Evolutionary conservation across 53 echinoderm and acorn worm genomes (phyloP).

Genomic region (Patiria pectinifera): DNA sequence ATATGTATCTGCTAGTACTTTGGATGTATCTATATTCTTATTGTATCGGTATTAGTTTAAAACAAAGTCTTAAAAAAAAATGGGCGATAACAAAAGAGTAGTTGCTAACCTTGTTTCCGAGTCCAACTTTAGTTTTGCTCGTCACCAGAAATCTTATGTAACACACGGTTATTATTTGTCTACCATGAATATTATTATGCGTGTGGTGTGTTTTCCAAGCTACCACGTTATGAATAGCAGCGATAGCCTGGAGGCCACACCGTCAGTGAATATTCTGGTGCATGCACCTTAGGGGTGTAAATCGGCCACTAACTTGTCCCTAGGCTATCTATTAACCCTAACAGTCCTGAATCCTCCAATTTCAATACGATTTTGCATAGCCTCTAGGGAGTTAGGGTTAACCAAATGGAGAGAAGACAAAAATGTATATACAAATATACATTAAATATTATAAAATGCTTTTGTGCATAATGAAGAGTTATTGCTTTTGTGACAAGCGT

Average conservation of each 20-base stretch:
- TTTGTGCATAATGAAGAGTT: slow-evolving; percentile 36
- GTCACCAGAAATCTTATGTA: background rate
- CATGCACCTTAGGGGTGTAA: background rate
- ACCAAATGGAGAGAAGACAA: background rate
- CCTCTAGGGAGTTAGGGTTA: too few species aligned
- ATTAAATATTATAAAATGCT: background rate
- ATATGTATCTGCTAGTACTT: slow-evolving; percentile 6
- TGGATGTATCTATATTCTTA: slow-evolving; percentile 24
- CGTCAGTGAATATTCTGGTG: background rate
- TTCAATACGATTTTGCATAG: too few species aligned
- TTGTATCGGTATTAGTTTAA: slow-evolving; percentile 10
- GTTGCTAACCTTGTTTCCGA: background rate
- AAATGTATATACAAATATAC: slow-evolving; percentile 28
- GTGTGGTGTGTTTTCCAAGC: background rate
- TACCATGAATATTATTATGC: background rate
- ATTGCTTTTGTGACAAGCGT: slow-evolving; percentile 34
- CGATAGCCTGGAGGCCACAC: background rate
- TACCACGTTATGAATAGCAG: background rate
- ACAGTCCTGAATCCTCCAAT: too few species aligned
- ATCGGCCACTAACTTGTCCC: background rate
- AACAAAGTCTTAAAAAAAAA: background rate
- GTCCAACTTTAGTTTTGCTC: background rate
- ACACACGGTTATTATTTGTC: background rate
- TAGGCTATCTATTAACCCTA: background rate
- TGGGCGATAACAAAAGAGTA: background rate